These are phyloP conservation scores for Endomychus coccineus DNA, from an alignment of 2,888 invertebrate species.

Conservation along the genomic window DNA sequence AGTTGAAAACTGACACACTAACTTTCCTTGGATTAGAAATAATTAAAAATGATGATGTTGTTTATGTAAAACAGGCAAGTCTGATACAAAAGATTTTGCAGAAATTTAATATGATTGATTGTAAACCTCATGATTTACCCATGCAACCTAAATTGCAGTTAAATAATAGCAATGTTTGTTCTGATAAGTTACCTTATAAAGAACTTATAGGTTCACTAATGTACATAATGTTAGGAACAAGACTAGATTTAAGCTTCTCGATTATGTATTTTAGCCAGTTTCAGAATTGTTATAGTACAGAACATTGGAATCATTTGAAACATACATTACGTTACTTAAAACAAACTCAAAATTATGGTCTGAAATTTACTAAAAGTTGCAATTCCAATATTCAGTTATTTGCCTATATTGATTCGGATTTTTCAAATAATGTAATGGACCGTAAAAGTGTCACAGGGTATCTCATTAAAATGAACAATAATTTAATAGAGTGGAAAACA, in stretches of 20 bases:
- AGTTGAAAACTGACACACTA: constrained; percentile 15
- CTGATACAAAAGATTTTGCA: constrained; percentile 19
- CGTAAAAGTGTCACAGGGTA: constrained; percentile 19
- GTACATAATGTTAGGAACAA: constrained; percentile 22
- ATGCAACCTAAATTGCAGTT: constrained; percentile 18
- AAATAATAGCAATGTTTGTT: neutral
- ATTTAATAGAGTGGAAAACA: constrained; percentile 16
- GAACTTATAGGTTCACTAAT: constrained; percentile 21
- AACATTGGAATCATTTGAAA: constrained; percentile 22
- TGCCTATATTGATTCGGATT: constrained; percentile 18
- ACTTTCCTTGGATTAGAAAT: constrained; percentile 17
- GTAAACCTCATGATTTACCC: constrained; percentile 14
- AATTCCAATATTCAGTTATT: constrained; percentile 11
- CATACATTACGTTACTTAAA: constrained; percentile 18
- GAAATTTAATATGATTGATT: constrained; percentile 18
- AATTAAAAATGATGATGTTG: constrained; percentile 8
- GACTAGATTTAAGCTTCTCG: constrained; percentile 21
- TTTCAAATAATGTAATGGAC: constrained; percentile 15
- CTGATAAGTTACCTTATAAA: constrained; percentile 9
- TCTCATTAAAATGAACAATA: constrained; percentile 16
- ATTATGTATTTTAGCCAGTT: constrained; percentile 23
- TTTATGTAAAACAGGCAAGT: constrained; percentile 17
- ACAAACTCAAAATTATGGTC: constrained; percentile 11
- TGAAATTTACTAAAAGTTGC: constrained; percentile 14
- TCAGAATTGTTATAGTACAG: constrained; percentile 19